Evolutionary conservation across 2,113 vertebrate genomes (phyloP).

Genomic region (Opisthocomus hoazin): DNA sequence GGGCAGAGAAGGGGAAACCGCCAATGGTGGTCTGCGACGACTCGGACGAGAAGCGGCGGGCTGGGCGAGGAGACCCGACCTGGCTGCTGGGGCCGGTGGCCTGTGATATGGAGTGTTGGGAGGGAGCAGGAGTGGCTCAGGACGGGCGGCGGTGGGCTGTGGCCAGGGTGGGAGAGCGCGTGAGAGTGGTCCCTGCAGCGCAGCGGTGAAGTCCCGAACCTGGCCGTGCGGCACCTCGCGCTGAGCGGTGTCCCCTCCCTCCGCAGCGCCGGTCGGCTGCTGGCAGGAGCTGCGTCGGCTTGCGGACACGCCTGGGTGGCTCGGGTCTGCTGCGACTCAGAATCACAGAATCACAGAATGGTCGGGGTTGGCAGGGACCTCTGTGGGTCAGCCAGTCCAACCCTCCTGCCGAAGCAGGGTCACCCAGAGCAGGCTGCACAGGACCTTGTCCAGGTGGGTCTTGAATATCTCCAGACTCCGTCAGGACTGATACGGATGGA

Average conservation of each 20-base stretch:
- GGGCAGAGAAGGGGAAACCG: not conserved
- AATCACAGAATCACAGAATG: too few relatives aligned
- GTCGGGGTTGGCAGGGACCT: too few relatives aligned
- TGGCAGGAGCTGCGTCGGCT: not conserved
- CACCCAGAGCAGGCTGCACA: too few relatives aligned
- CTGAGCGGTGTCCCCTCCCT: not conserved
- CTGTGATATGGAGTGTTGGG: not conserved
- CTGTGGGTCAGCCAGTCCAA: too few relatives aligned
- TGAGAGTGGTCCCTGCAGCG: not conserved
- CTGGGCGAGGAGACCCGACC: not conserved
- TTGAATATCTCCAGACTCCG: too few relatives aligned
- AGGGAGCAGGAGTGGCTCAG: not conserved
- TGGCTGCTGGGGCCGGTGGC: not conserved
- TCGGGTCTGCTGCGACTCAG: not conserved
- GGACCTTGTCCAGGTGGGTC: too few relatives aligned
- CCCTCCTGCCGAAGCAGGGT: too few relatives aligned
- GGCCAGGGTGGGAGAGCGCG: not conserved
- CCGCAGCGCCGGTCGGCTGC: too few relatives aligned
- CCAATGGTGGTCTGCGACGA: not conserved
- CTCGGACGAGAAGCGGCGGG: rapidly evolving
- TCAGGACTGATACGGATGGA: not conserved
- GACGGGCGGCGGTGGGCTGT: not conserved
- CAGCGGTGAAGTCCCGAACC: not conserved
- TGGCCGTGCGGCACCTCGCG: not conserved
- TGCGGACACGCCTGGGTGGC: rapidly evolving